Percentiles rank a stretch among this genome's conserved stretches.
Evolutionary conservation across 1,140 invertebrate genomes (phyloP).

Genomic region (Drosophila gunungcola): DNA sequence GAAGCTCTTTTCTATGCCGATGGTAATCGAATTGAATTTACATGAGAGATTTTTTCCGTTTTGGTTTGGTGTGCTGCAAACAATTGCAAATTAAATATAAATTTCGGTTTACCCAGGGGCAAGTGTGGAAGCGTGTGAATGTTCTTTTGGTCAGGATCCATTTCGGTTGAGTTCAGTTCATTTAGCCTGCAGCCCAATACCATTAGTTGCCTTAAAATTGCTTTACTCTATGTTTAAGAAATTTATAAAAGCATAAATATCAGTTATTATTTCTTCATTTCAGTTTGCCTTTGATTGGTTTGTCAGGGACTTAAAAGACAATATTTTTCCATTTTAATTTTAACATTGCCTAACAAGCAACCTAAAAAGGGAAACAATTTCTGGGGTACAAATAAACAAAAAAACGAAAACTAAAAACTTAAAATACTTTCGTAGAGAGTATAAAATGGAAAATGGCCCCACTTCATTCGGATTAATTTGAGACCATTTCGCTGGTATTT

Average conservation of each 20-base stretch:
- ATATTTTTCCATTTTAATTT: no score
- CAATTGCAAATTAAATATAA: constrained; percentile 60
- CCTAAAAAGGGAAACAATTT: neutral
- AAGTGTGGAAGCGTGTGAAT: constrained; percentile 14
- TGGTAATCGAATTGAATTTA: constrained; percentile 47
- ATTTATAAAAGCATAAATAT: no score
- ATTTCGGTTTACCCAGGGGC: constrained; percentile 13
- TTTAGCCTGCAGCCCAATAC: constrained; percentile 24
- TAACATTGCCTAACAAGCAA: neutral
- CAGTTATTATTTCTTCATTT: neutral
- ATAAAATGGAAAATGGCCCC: neutral
- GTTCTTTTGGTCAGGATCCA: constrained; percentile 19
- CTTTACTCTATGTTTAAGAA: neutral
- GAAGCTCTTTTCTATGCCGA: constrained; percentile 3
- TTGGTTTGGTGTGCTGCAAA: constrained; percentile 27
- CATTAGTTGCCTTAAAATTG: neutral
- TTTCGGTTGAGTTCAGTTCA: constrained; percentile 39
- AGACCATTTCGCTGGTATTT: constrained; percentile 10
- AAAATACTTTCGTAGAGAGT: neutral
- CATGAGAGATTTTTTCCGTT: constrained; percentile 31
- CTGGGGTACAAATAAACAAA: neutral
- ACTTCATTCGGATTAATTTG: neutral
- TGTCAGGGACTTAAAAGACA: no score
- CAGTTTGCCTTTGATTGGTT: no score
- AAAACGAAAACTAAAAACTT: neutral